These are phyloP conservation scores for Procambarus virginalis DNA, from an alignment of 1,140 invertebrate genomes.

Conservation along the genomic window DNA sequence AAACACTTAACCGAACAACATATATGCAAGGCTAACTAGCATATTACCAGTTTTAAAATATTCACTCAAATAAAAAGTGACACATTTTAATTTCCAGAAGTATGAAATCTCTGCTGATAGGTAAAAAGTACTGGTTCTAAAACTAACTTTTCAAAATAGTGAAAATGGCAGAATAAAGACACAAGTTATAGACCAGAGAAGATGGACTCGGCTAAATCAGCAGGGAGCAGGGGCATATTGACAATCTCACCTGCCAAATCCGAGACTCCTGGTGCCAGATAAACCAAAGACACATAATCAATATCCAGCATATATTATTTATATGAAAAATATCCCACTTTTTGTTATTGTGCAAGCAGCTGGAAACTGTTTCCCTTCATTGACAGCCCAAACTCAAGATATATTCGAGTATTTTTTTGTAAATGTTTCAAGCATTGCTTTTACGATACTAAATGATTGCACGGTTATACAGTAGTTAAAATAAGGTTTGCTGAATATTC, in stretches of 20 bases:
- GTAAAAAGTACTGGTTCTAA: slow-evolving; percentile 23
- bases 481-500: not conserved
- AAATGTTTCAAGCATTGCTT: slow-evolving; percentile 3
- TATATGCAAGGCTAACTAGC: slow-evolving; percentile 17
- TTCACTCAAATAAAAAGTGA: slow-evolving; percentile 6
- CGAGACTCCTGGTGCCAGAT: slow-evolving; percentile 58
- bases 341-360: not conserved
- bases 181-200: slow-evolving; percentile 18
- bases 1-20: slow-evolving; percentile 23
- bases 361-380: not conserved
- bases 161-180: slow-evolving; percentile 32
- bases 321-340: slow-evolving; percentile 16
- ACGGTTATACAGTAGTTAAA: not conserved
- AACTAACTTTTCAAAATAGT: slow-evolving; percentile 39
- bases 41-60: slow-evolving; percentile 1
- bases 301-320: slow-evolving; percentile 34
- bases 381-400: not conserved
- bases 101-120: not conserved
- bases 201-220: slow-evolving; percentile 22
- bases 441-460: not conserved
- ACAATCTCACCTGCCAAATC: slow-evolving; percentile 63
- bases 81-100: slow-evolving; percentile 17
- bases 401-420: not conserved
- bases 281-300: slow-evolving; percentile 61
- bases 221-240: slow-evolving; percentile 34